Percentiles rank a stretch among this genome's conserved stretches.
Evolutionary conservation across 2,888 invertebrate genomes (phyloP).

Genomic region (Caenorhabditis sp.): DNA sequence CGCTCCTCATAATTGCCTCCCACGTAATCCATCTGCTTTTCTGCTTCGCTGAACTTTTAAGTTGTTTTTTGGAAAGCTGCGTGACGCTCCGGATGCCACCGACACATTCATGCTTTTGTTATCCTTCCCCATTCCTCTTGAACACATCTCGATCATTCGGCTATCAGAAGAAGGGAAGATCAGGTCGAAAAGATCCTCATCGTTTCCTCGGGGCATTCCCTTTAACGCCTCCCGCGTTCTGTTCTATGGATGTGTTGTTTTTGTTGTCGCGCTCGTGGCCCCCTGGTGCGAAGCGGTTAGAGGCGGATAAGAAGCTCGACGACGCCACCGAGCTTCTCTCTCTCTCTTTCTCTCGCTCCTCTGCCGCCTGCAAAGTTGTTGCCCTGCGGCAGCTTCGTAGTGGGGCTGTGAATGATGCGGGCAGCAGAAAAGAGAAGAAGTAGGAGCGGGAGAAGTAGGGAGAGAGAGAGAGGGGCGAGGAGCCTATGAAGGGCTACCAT

Average conservation of each 20-base stretch:
- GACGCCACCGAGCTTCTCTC: slow-evolving; percentile 6
- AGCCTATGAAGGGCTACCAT: slow-evolving; percentile 30
- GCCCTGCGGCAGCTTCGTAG: slow-evolving; percentile 32
- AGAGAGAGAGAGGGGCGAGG: slow-evolving; percentile 10
- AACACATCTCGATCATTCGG: too few species aligned
- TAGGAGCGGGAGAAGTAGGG: neutral
- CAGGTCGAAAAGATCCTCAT: neutral
- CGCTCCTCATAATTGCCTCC: neutral
- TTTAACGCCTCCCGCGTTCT: neutral
- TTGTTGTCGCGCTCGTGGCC: slow-evolving; percentile 9
- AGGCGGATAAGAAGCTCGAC: slow-evolving; percentile 42
- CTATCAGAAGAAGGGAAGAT: neutral
- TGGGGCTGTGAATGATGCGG: slow-evolving; percentile 27
- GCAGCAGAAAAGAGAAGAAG: slow-evolving; percentile 4
- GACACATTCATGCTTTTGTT: neutral
- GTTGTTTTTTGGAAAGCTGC: neutral
- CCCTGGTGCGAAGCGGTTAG: slow-evolving; percentile 9
- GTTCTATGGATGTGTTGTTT: slow-evolving; percentile 26
- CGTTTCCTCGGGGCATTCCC: neutral
- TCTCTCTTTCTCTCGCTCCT: slow-evolving; percentile 8
- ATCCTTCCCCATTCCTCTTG: neutral
- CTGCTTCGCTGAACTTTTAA: slow-evolving; percentile 7
- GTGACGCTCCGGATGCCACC: too few species aligned
- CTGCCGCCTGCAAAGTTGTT: slow-evolving; percentile 40
- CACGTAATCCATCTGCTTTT: slow-evolving; percentile 1